These are phyloP conservation scores for Desoria tigrina DNA, from an alignment of 2,888 invertebrate species.

Conservation along the genomic window DNA sequence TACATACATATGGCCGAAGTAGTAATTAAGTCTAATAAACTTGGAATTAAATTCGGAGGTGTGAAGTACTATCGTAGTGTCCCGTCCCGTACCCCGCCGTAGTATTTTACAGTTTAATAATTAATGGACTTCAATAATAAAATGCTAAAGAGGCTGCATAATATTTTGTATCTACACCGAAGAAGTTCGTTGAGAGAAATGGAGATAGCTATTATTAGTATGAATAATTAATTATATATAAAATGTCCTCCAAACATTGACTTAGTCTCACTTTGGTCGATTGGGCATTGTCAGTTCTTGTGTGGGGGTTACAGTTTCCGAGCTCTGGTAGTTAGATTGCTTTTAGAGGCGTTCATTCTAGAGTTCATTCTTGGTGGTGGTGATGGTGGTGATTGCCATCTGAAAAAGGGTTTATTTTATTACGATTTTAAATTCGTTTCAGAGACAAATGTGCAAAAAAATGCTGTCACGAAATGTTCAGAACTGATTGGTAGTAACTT, in stretches of 20 bases:
- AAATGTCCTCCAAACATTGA: neutral
- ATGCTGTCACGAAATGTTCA: neutral
- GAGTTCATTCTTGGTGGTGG: constrained; percentile 51
- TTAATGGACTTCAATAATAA: no score
- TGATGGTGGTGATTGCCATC: constrained; percentile 53
- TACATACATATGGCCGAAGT: no score
- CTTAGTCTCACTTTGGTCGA: constrained; percentile 22
- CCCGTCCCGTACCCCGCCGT: no score
- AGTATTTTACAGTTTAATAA: no score
- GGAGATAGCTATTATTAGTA: no score
- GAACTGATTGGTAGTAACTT: constrained; percentile 10
- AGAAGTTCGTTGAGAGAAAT: constrained; percentile 2
- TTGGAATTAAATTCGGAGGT: no score
- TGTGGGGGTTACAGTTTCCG: constrained; percentile 48
- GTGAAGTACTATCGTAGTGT: no score
- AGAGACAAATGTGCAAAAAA: neutral
- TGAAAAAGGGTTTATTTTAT: no score
- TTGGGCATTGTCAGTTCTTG: constrained; percentile 11
- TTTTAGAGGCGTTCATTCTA: constrained; percentile 51
- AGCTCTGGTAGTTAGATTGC: constrained; percentile 50
- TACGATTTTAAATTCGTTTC: constrained; percentile 10
- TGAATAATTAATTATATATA: neutral
- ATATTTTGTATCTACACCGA: no score
- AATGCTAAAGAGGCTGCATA: no score
- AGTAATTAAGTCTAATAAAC: no score